Evolutionary conservation across 1,140 invertebrate species (phyloP), one percentile per base, ranked within the genome.

Genomic region (Papilio machaon): DNA sequence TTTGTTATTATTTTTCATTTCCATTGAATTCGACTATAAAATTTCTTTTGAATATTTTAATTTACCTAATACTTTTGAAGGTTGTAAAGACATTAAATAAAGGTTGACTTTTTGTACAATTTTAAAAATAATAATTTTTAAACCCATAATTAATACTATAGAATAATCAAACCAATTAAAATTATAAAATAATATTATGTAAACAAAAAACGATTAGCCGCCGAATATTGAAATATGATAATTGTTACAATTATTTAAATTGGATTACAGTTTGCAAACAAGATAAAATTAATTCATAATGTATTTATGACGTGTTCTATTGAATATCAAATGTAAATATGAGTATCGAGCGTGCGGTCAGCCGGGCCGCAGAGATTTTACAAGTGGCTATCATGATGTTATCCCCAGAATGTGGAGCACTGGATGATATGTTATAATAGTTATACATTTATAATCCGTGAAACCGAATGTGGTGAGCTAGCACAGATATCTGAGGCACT

Each of bases 351-450:
- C 58, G 82, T 92, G 90, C 85, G 90, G 91, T 91, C 84, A 77
- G 79, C 80, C 85, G 80, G 54, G 85, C 88, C 88, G 77, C 89
- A 89, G 84, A 79, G 89, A 83, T 87, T 91, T 91, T 87, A 85
- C 87, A 83, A 85, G 83, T 85, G 85, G 87, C 85, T 84, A 83
- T 85, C 85, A 85, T 80, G 80, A 67, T 54, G 23, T 38, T 77
- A 78, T 78, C 52, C 75, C 75, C 15, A 78, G 76, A 78, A 78
- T 78, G 52, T 64, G 23, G 52, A 38, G 58, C 43, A 49, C 8
- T 64, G 35, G 7, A 78, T 78, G 7, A 78, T 77, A 60, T 64
- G 60, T 19, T 38, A 77, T 38, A 35, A 60, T 58, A 7, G 23
- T 30, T 23, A 38, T 60, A 77, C 3, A 52, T 38, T 49, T 49